Percentiles rank a stretch among this genome's conserved stretches.
phyloP scores from a whole-genome alignment of 2,113 vertebrate genomes.

The Thryonomys swinderianus region DNA sequence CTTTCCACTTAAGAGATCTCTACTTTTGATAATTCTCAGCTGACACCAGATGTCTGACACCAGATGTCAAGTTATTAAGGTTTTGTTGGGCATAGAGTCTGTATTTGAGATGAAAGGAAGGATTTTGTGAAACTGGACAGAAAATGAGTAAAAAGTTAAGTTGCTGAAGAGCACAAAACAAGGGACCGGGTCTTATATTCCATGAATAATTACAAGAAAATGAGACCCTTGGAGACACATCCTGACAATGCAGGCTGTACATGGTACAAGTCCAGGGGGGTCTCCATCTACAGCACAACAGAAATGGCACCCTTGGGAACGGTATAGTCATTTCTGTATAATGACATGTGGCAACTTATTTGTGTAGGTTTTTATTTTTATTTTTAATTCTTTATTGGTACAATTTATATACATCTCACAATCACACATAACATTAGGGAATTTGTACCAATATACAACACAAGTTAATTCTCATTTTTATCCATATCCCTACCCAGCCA shows the following conservation, averaged over 20 bases:
- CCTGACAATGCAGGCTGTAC: not conserved
- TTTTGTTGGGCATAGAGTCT: not conserved
- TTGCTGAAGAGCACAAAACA: not conserved
- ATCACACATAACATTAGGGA: too few species aligned
- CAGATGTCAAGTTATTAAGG: not conserved
- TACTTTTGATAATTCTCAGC: not conserved
- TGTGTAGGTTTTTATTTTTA: not conserved
- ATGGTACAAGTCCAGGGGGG: not conserved
- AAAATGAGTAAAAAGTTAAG: not conserved
- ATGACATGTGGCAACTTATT: not conserved
- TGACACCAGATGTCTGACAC: not conserved
- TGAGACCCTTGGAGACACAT: not conserved
- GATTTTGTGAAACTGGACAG: not conserved
- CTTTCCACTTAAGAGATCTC: not conserved
- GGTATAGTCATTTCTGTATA: not conserved
- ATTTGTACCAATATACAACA: too few species aligned
- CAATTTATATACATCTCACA: too few species aligned
- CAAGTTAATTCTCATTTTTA: too few species aligned
- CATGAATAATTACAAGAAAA: not conserved
- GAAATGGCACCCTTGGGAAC: not conserved
- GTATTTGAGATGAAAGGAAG: not conserved
- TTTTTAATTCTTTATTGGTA: too few species aligned
- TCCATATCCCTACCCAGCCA: too few species aligned
- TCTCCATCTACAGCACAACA: not conserved
- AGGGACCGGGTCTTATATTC: not conserved